Conservation (phyloP, 2,888 invertebrate species). For the Tanypteryx hageni region DNA sequence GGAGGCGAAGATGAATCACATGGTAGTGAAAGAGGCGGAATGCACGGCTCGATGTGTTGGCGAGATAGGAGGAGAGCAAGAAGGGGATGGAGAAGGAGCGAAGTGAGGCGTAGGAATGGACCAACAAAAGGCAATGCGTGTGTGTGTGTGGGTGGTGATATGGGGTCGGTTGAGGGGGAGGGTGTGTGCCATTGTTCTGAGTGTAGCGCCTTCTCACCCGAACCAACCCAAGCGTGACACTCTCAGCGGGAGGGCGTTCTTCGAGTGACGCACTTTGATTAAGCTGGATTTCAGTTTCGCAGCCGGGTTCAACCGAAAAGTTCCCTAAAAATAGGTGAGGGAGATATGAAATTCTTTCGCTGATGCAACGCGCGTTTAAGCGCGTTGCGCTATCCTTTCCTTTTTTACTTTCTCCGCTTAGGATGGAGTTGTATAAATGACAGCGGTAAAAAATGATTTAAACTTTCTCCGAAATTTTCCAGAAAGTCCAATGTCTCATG, state of each 20-base stretch:
- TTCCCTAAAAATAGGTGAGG: too few relatives aligned
- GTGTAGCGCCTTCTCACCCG: neutral
- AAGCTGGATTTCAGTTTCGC: neutral
- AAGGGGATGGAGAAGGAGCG: neutral
- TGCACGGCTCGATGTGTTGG: neutral
- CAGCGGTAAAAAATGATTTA: too few relatives aligned
- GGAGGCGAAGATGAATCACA: neutral
- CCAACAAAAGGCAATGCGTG: neutral
- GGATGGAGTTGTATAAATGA: too few relatives aligned
- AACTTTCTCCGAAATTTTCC: too few relatives aligned
- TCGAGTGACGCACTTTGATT: constrained; percentile 1
- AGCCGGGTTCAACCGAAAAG: neutral
- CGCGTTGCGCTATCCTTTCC: too few relatives aligned
- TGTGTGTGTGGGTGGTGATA: neutral
- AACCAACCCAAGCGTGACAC: neutral
- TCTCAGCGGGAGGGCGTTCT: neutral
- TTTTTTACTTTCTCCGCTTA: too few relatives aligned
- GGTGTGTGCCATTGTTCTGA: neutral
- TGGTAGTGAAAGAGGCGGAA: neutral
- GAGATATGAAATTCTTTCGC: too few relatives aligned
- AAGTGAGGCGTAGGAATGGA: constrained; percentile 4
- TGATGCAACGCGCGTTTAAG: too few relatives aligned
- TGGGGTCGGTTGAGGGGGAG: neutral
- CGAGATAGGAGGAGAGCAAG: neutral
- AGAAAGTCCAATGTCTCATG: too few relatives aligned